A percentile compares a stretch with the other conserved stretches of the same genome.
These are phyloP conservation scores for Fissipunctia ypsillon DNA, from an alignment of 2,888 invertebrate species.

Conservation along the genomic window DNA sequence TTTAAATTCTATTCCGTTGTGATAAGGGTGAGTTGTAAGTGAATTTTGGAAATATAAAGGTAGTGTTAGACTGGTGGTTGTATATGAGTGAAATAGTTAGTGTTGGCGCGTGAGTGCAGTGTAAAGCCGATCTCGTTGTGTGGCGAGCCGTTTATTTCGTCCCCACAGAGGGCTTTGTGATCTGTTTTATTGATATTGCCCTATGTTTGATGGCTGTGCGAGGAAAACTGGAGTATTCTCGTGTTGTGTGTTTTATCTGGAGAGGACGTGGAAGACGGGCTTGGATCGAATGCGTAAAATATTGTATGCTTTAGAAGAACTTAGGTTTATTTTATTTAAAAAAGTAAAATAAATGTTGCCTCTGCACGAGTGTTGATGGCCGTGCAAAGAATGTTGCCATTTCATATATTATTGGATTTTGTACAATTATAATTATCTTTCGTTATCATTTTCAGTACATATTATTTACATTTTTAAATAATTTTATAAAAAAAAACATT, in stretches of 20 bases:
- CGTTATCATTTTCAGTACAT: no score
- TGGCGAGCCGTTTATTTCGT: slow-evolving; percentile 83
- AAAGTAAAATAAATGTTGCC: not conserved
- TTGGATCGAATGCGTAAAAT: slow-evolving; percentile 1
- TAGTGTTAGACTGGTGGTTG: slow-evolving; percentile 64
- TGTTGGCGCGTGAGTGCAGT: slow-evolving; percentile 87
- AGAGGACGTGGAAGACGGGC: slow-evolving; percentile 4
- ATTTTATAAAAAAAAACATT: no score
- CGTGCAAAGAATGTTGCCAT: not conserved
- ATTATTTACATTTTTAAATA: no score
- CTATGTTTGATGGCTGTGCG: slow-evolving; percentile 57
- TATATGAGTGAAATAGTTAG: slow-evolving; percentile 85
- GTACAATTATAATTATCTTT: not conserved
- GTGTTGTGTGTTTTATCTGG: slow-evolving; percentile 23
- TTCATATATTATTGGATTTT: not conserved
- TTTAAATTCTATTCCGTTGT: slow-evolving; percentile 58
- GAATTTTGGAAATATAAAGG: slow-evolving; percentile 48
- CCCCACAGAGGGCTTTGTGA: slow-evolving; percentile 78
- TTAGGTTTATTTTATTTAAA: not conserved
- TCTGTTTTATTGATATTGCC: slow-evolving; percentile 80
- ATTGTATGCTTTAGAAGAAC: not conserved
- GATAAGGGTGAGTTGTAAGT: slow-evolving; percentile 54
- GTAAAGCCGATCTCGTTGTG: slow-evolving; percentile 86
- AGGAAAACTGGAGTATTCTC: slow-evolving; percentile 44
- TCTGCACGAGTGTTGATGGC: not conserved